Percentiles rank a stretch among this genome's conserved stretches.
These are phyloP conservation scores for Ladona fulva DNA, from an alignment of 1,140 invertebrate species.

Conservation along the genomic window DNA sequence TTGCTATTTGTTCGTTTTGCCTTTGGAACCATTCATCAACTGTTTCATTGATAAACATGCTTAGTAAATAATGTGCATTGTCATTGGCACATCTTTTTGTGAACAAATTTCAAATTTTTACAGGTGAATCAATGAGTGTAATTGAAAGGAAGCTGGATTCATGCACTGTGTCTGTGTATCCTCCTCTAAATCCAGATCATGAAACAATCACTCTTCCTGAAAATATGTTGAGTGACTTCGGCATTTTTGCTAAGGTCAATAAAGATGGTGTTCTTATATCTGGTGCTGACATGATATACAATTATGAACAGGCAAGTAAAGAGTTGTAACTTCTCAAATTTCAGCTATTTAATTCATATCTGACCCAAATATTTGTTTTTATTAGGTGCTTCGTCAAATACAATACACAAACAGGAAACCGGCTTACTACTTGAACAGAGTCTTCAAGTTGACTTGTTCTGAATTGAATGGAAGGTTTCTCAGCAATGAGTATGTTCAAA, in stretches of 20 bases:
- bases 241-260: conserved; percentile 65
- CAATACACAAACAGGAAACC: conserved; percentile 90
- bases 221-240: conserved; percentile 59
- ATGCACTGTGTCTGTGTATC: conserved; percentile 84
- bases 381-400: conserved; percentile 69
- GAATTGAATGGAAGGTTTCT: conserved; percentile 86
- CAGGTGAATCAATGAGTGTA: conserved; percentile 30
- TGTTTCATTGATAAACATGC: no score
- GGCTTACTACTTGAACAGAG: conserved; percentile 86
- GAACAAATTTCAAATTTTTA: neutral
- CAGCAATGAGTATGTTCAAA: conserved; percentile 90
- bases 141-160: conserved; percentile 61
- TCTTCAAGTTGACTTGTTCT: conserved; percentile 89
- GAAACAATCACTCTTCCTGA: conserved; percentile 73
- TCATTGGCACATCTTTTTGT: no score
- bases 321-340: neutral
- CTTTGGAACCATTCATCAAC: no score
- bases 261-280: conserved; percentile 75
- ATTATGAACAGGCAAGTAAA: conserved; percentile 62
- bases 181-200: conserved; percentile 88
- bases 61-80: no score
- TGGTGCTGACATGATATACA: conserved; percentile 74
- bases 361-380: conserved; percentile 13
- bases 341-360: neutral
- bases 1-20: no score